Percentiles rank a stretch among this genome's conserved stretches.
phyloP scores from a whole-genome alignment of 2,113 vertebrate genomes.

The Perca fluviatilis region DNA sequence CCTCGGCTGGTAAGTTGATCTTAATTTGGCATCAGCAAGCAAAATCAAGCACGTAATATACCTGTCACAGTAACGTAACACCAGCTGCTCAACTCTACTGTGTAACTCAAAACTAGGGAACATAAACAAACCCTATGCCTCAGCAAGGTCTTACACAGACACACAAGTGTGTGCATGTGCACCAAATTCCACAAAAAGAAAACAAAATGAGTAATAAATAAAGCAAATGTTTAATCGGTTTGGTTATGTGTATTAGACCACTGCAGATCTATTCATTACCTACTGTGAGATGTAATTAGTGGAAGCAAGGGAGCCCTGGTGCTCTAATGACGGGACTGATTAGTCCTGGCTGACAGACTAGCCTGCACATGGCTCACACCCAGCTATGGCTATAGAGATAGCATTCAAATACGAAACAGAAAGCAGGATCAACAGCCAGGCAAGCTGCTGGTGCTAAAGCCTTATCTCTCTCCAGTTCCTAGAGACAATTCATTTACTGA shows the following conservation, averaged over 20 bases:
- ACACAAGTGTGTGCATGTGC: neutral
- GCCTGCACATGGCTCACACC: conserved; percentile 30
- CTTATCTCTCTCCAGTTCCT: conserved; percentile 39
- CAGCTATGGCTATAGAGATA: conserved; percentile 12
- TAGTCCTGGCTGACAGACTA: conserved; percentile 34
- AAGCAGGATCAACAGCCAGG: conserved; percentile 35
- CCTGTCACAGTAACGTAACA: conserved; percentile 39
- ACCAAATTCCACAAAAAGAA: conserved; percentile 18
- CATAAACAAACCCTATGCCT: conserved; percentile 15
- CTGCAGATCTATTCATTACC: conserved; percentile 54
- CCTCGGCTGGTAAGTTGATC: conserved; percentile 33
- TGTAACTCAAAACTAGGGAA: conserved; percentile 38
- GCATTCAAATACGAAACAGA: conserved; percentile 40
- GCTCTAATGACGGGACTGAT: conserved; percentile 61
- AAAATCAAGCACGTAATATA: conserved; percentile 15
- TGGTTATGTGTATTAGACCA: conserved; percentile 4
- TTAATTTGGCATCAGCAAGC: conserved; percentile 2
- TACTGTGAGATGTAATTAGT: conserved; percentile 53
- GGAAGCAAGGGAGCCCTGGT: conserved; percentile 19
- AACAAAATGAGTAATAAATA: neutral
- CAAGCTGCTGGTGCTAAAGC: conserved; percentile 32
- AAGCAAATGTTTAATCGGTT: conserved; percentile 17
- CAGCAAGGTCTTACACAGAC: conserved; percentile 2
- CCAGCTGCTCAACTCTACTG: conserved; percentile 6
- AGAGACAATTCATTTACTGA: conserved; percentile 52